Evolutionary conservation across 2,888 invertebrate genomes (phyloP), one percentile per base, ranked within the genome.

Genomic region (Charanyca ferruginea): DNA sequence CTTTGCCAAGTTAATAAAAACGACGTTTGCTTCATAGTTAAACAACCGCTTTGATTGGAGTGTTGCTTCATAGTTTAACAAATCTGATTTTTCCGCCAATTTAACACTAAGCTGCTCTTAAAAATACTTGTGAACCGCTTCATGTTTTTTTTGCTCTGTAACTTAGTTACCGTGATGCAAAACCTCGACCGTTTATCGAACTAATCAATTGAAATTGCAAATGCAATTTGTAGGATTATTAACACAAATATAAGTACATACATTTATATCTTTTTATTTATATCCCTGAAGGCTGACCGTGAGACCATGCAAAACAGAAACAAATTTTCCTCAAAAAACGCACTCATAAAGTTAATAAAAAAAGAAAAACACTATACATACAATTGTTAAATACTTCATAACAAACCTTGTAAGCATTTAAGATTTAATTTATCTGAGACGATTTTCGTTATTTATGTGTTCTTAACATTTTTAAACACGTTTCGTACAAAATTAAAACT

Each of bases 331-430:
- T 54, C 7, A 41, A 16, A 32, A 32, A 44, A 32, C n/a, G 2
- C 63, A 66, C 47, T 48, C 32, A 9, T 13, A 41, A 41, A 61
- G 51, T 28, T 23, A 47, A 42, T 18, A 22, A 48, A 18, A 35
- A 18, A 25, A n/a, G n/a, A 18, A 69, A 67, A 70, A 42, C 49
- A 60, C 71, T 70, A 11, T 16, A 6, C n/a, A n/a, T 42, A 8
- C n/a, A 47, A 13, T 9, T 8, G 8, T 18, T n/a, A 8, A 32
- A 45, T 20, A 23, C 45, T 22, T 25, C 7, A 32, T 13, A 25
- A 28, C 22, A 49, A 63, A 73, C 38, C 11, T 25, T 41, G 16
- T 13, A 62, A 61, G 20, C 0, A 18, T 70, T n/a, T 18, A 38
- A n/a, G 28, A 28, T 38, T 2, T 22, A 11, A 64, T 18, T 25